Evolutionary conservation across 2,888 invertebrate genomes (phyloP).

Genomic region (Tenthredo amoena): DNA sequence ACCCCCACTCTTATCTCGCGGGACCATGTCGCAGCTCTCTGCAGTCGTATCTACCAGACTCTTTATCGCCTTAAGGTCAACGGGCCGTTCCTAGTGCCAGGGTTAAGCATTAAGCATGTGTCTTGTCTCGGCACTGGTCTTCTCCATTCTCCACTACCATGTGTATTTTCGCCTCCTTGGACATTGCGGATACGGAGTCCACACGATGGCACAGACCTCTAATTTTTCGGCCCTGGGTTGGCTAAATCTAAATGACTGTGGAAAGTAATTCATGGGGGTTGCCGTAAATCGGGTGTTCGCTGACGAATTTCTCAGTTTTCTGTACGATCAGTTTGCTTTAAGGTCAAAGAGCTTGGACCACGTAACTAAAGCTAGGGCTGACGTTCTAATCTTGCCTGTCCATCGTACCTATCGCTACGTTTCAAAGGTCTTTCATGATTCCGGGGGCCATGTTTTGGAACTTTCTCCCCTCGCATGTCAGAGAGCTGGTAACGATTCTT

Average conservation of each 20-base stretch:
- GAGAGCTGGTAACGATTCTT: neutral
- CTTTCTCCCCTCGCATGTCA: neutral
- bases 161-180: neutral
- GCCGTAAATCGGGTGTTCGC: neutral
- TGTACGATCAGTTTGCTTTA: neutral
- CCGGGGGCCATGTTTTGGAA: neutral
- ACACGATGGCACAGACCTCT: neutral
- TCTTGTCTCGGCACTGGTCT: neutral
- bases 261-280: neutral
- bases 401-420: neutral
- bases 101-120: neutral
- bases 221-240: neutral
- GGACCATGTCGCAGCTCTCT: neutral
- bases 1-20: neutral
- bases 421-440: neutral
- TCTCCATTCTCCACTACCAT: neutral
- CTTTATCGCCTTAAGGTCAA: conserved; percentile 2
- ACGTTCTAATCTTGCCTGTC: neutral
- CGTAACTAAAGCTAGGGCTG: neutral
- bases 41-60: neutral
- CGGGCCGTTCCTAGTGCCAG: neutral
- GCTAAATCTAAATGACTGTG: neutral
- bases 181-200: neutral
- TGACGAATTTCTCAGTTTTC: neutral
- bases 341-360: neutral